Evolutionary conservation across 1,140 invertebrate genomes (phyloP).

Genomic region (Drosophila leontia): DNA sequence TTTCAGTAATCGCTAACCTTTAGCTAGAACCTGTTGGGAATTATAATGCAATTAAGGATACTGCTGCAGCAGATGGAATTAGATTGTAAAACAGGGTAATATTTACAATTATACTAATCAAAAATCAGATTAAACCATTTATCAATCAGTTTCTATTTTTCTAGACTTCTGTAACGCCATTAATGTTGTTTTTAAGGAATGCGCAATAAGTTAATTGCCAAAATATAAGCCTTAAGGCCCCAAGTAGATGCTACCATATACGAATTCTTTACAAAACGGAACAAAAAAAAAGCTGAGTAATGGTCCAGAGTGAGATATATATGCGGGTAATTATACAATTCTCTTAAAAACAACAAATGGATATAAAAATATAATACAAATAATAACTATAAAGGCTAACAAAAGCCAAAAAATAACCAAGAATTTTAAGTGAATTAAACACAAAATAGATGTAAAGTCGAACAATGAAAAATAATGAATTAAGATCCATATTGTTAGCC

Average conservation of each 20-base stretch:
- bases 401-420: background rate
- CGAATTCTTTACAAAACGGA: background rate
- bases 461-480: background rate
- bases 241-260: background rate
- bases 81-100: background rate
- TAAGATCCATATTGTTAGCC: background rate
- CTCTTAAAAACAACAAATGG: background rate
- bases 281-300: constrained; percentile 2
- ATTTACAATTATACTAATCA: background rate
- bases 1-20: background rate
- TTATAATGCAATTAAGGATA: background rate
- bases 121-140: background rate
- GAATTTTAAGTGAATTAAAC: constrained; percentile 3
- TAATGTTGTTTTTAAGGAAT: background rate
- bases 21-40: background rate
- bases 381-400: background rate
- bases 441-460: background rate
- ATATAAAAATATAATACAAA: background rate
- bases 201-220: background rate
- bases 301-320: background rate
- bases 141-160: background rate
- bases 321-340: background rate
- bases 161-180: no score
- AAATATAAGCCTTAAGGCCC: background rate
- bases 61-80: background rate